Evolutionary conservation across 2,797 vertebrate genomes (phyloP).

Genomic region (Fratercula arctica): DNA sequence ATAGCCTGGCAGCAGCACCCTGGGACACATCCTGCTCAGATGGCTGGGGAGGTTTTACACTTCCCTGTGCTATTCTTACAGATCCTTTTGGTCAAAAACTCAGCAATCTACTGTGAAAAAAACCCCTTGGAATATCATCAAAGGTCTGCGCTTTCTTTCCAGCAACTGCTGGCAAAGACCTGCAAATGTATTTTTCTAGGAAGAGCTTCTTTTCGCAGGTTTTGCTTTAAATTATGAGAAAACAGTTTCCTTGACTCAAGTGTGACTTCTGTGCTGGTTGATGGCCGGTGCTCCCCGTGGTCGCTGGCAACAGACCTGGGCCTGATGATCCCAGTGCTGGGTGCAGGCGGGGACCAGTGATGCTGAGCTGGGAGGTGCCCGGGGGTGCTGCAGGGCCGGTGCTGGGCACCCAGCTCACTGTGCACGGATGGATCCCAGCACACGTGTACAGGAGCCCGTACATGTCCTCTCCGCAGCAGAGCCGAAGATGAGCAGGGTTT

Average conservation of each 20-base stretch:
- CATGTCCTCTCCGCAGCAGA: not conserved
- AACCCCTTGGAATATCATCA: fast-evolving
- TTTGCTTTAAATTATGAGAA: not conserved
- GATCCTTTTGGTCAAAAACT: not conserved
- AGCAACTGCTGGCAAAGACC: not conserved
- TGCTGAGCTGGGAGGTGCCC: not conserved
- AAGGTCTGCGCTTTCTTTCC: not conserved
- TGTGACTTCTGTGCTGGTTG: not conserved
- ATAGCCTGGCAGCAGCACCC: not conserved
- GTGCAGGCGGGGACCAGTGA: not conserved
- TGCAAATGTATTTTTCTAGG: not conserved
- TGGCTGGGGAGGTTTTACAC: not conserved
- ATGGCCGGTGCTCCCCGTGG: fast-evolving
- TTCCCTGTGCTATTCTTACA: not conserved
- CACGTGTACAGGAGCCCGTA: fast-evolving
- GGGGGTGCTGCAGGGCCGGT: not conserved
- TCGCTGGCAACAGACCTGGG: fast-evolving
- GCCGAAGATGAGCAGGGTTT: not conserved
- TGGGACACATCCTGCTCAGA: not conserved
- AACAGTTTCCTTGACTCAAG: not conserved
- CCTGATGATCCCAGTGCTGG: not conserved
- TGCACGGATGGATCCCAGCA: not conserved
- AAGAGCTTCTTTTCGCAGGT: not conserved
- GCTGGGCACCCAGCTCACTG: not conserved
- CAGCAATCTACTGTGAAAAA: not conserved